Evolutionary conservation across 2,888 invertebrate species (phyloP), one percentile per base, ranked within the genome.

Genomic region (Camponotus fellah): DNA sequence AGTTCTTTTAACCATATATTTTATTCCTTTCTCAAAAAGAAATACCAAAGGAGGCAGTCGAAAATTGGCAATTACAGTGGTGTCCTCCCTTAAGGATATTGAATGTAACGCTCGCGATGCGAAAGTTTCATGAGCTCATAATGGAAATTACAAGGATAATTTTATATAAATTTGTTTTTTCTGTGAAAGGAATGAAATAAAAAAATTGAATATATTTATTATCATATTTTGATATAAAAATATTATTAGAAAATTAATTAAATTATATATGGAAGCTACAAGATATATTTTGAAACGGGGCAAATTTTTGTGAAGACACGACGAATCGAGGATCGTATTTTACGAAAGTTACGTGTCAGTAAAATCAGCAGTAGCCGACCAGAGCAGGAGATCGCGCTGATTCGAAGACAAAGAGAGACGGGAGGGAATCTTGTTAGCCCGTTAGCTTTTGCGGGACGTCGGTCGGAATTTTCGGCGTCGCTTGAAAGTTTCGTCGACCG

Each of bases 401-500:
- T 60, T 60, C 5, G 43, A 58, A 66, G 26, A 65, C 2, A 26
- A 40, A 66, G 40, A 40, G 32, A 68, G 26, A 17, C 14, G 6
- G 56, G 49, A 60, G 37, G 34, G 46, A 60, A 21, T 60, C 37
- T 21, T 12, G 17, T 12, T 62, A 62, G 40, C 3, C 14, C 46
- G 21, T 34, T 53, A 53, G 58, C 17, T 69, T 43, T 58, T 43
- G 14, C 37, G n/a, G 17, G 21, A 60, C 12, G 32, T 53, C n/a
- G 53, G 12, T 53, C n/a, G 53, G 12, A 65, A 65, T 82, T 82
- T 53, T 21, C 26, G 49, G 12, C 46, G 17, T 81, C 26, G 37
- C 37, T 40, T 17, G 64, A 75, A 81, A 75, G 53, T 82, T 75
- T 75, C 56, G 75, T 26, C 64, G 74, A 81, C 75, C 74, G 64